Base-by-base conservation (phyloP, 2,797 vertebrate genomes). In the Anabacerthia variegaticeps region DNA sequence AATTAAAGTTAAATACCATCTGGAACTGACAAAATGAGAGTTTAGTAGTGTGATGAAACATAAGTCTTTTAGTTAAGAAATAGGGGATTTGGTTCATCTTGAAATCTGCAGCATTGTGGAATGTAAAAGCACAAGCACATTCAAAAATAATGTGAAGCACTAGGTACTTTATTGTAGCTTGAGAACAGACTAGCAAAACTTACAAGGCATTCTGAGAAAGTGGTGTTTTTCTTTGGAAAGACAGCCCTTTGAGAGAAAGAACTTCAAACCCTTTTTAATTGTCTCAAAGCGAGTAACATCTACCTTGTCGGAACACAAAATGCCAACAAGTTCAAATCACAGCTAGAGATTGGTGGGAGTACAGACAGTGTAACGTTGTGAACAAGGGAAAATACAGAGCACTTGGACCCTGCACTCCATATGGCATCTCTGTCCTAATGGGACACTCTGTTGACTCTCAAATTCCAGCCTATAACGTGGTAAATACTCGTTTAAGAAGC, bases 101-200 rank as follows among this genome's bases (percentile, higher is more conserved):
- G 4, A 41, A 39, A 61, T 27, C 37, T 73, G 20, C 2, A 11
- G 14, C 4, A 0, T 1, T 55, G 19, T 44, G 23, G 48, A 85
- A 27, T 27, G 30, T 49, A n/a, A 54, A 65, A 92, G 32, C 69
- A 92, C 76, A 51, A 93, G 54, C 34, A 93, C 78, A 81, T 54
- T 74, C 14, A 85, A 11, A 43, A 85, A 48, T 81, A 43, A 39
- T 5, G 66, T 86, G 83, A 82, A 90, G 74, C 73, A 72, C 14
- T 56, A 66, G 17, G 49, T 46, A 22, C 67, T 97, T 96, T 92
- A 93, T 96, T 97, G 52, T 74, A 78, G 44, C 89, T 91, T 79
- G 56, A 69, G 94, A 96, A 71, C 49, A 32, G 81, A 55, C 66
- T 54, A 69, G 79, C 81, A 84, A 74, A 97, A 83, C 62, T 73